Conservation (phyloP, 1,140 invertebrate genomes). For the Heliconius nattereri region DNA sequence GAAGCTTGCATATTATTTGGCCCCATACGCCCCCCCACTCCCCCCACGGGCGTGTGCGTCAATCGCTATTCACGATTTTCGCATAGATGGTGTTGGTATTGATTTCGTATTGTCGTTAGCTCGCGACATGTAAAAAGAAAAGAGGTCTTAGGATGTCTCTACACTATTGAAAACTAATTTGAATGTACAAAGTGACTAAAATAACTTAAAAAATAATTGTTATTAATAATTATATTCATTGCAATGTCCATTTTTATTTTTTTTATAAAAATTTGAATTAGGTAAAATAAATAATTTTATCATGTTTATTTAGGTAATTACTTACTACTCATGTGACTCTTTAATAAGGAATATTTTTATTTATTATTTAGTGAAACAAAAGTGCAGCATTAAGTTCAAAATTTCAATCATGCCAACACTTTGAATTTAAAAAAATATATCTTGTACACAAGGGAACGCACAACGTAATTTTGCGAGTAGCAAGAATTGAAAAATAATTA, state of each 20-base stretch:
- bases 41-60: conserved; percentile 55
- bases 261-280: no score
- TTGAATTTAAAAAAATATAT: no score
- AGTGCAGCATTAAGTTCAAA: no score
- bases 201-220: background rate
- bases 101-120: conserved; percentile 81
- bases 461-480: no score
- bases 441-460: no score
- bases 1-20: conserved; percentile 76
- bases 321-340: no score
- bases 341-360: no score
- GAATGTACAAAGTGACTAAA: background rate
- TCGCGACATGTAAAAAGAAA: conserved; percentile 78
- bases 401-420: no score
- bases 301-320: no score
- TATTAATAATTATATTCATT: background rate
- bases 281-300: no score
- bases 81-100: conserved; percentile 80
- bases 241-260: no score
- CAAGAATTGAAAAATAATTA: background rate
- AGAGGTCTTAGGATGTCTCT: conserved; percentile 63
- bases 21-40: conserved; percentile 55
- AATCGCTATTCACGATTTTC: conserved; percentile 77
- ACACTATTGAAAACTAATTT: conserved; percentile 29
- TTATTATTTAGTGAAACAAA: no score